These are phyloP conservation scores for Drosophila nigromelanica DNA, from an alignment of 1,140 invertebrate genomes.

Conservation along the genomic window DNA sequence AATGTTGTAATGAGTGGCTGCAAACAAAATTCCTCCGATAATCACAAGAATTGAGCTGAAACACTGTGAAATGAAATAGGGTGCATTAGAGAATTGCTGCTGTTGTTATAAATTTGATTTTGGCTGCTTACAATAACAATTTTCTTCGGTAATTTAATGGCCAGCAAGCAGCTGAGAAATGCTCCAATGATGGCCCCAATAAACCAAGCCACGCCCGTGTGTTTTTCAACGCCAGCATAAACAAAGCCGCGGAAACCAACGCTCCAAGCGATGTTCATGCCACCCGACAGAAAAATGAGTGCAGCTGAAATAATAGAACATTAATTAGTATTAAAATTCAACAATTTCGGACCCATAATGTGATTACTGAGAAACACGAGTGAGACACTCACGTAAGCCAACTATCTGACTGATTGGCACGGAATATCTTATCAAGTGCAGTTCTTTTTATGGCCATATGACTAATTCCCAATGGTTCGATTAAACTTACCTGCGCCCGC, in stretches of 20 bases:
- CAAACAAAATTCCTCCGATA: constrained; percentile 44
- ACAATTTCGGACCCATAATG: too few species aligned
- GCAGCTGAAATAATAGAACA: constrained; percentile 27
- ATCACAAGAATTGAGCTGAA: constrained; percentile 38
- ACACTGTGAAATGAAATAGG: constrained; percentile 4
- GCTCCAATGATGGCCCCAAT: constrained; percentile 66
- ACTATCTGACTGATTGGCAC: not conserved
- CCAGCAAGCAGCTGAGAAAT: constrained; percentile 28
- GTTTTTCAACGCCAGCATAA: not conserved
- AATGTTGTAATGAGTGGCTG: constrained; percentile 9
- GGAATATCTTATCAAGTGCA: constrained; percentile 26
- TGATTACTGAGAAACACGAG: not conserved
- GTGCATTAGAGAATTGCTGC: not conserved
- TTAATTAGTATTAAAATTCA: not conserved
- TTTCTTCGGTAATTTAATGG: constrained; percentile 62
- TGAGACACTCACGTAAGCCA: not conserved
- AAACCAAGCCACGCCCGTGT: constrained; percentile 60
- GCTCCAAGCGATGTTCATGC: constrained; percentile 72
- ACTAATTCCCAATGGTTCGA: constrained; percentile 6
- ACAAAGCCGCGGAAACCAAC: constrained; percentile 35
- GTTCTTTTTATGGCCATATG: constrained; percentile 24
- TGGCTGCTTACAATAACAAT: constrained; percentile 42
- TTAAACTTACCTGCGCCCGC: constrained; percentile 42
- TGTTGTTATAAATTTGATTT: not conserved
- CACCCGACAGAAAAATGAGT: constrained; percentile 65